phyloP scores from a whole-genome alignment of 2,113 vertebrate species.

The Ailuropoda melanoleuca region DNA sequence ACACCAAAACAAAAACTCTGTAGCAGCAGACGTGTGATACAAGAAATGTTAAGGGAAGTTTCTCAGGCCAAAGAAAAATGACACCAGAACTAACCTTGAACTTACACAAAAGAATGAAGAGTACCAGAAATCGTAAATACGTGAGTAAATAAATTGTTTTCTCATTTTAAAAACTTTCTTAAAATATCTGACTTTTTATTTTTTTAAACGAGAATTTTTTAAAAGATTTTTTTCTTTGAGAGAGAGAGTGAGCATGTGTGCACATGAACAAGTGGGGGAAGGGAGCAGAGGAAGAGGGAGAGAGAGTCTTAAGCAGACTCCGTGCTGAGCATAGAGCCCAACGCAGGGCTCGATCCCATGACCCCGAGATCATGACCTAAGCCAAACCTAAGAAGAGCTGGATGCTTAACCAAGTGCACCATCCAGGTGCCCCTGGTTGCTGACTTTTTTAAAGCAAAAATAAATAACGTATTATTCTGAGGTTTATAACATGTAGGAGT shows the following conservation, averaged over 20 bases:
- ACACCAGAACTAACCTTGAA: not conserved
- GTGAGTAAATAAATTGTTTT: not conserved
- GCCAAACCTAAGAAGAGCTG: not conserved
- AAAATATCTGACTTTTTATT: not conserved
- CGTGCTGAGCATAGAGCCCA: not conserved
- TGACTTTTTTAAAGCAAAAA: slow-evolving; percentile 40
- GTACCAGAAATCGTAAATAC: not conserved
- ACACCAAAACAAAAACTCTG: not conserved
- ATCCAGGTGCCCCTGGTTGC: not conserved
- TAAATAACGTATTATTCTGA: not conserved
- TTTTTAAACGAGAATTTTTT: not conserved
- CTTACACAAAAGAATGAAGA: not conserved
- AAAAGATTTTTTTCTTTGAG: not conserved
- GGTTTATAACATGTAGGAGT: not conserved
- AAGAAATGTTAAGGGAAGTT: not conserved
- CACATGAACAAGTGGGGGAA: not conserved
- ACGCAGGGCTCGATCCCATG: not conserved
- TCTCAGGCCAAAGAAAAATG: not conserved
- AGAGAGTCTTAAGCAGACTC: not conserved
- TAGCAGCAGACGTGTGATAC: not conserved
- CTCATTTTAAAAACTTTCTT: not conserved
- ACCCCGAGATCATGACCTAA: not conserved
- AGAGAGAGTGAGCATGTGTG: not conserved
- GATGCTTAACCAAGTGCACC: not conserved
- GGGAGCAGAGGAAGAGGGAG: not conserved